Evolutionary conservation across 2,797 vertebrate species (phyloP), one percentile per base, ranked within the genome.

Genomic region (Myripristis murdjan): DNA sequence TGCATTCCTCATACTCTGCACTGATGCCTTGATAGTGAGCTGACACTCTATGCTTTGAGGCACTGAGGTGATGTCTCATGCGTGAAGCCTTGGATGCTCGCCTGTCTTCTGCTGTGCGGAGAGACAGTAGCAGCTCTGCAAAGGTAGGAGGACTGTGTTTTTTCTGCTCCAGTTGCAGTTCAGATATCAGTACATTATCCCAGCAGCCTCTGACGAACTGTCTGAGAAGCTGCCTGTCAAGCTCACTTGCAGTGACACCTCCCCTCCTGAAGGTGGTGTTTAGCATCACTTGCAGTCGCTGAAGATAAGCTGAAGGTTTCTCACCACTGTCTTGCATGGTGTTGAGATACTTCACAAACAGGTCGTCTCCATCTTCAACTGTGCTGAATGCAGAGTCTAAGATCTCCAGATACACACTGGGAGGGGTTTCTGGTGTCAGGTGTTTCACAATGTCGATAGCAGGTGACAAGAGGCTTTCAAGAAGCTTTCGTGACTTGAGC

Each of bases 211-310:
- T 49, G 49, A 49, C 18, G 11, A 49, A 23, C 24, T 39, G 51
- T 6, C 18, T 54, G 5, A 65, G 24, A 46, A 66, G 64, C 1
- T 70, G 67, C 12, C 48, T 2, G 48, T 61, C 58, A 20, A 54
- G 57, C 12, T 70, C 67, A 16, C 16, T 53, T 62, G 37, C 48
- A 70, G 1, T 20, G 60, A 62, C 48, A 31, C 67, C 49, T 33
- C 57, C 48, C 18, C 57, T 54, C 24, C 57, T 35, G 33, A 70
- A 9, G 57, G 67, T 61, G 57, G 67, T 70, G 33, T 54, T 70
- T 24, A 70, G 37, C 48, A 70, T 60, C 37, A 54, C 67, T 26
- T 52, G 47, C 23, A 60, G 33, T 15, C 24, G 35, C 41, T 70
- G 57, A 15, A 70, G 46, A 70, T 52, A 59, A 22, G 35, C 55